These are phyloP conservation scores for Chaunax sp. DNA, from an alignment of 2,797 vertebrate species.

Conservation along the genomic window DNA sequence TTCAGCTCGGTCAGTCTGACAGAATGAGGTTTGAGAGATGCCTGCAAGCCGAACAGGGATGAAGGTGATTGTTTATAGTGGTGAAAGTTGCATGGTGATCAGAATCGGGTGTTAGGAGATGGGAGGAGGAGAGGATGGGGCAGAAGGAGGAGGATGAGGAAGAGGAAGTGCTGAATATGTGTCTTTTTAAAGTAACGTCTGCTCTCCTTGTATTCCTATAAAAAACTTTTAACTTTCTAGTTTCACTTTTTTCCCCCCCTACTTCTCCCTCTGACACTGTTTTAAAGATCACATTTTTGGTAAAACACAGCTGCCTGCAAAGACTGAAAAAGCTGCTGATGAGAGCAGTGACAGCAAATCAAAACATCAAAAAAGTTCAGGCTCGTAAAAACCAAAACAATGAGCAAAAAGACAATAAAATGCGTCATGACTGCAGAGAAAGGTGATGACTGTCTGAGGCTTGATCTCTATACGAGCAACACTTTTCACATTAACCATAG, in stretches of 20 bases:
- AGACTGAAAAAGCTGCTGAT: not conserved
- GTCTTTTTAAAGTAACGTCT: constrained; percentile 19
- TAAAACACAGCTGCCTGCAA: not conserved
- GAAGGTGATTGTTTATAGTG: constrained; percentile 46
- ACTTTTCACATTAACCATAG: not conserved
- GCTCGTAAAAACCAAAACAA: not conserved
- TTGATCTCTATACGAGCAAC: not conserved
- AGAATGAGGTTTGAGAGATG: constrained; percentile 28
- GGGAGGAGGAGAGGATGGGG: constrained; percentile 48
- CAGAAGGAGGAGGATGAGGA: constrained; percentile 38
- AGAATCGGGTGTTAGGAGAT: constrained; percentile 20
- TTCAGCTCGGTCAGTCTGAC: constrained; percentile 41
- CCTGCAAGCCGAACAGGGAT: constrained; percentile 19
- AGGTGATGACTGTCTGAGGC: not conserved
- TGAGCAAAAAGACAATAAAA: not conserved
- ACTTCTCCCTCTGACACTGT: constrained; percentile 21
- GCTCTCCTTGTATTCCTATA: not conserved
- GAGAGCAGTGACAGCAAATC: not conserved
- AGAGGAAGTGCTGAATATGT: constrained; percentile 23
- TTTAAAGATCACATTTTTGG: constrained; percentile 19
- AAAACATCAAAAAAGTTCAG: not conserved
- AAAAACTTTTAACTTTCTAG: not conserved
- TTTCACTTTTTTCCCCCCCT: constrained; percentile 4
- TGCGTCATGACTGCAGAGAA: not conserved
- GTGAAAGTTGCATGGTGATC: constrained; percentile 43